Percentiles rank a stretch among this genome's conserved stretches.
phyloP scores from a whole-genome alignment of 2,797 vertebrate species.

The Pangasius krempfi region DNA sequence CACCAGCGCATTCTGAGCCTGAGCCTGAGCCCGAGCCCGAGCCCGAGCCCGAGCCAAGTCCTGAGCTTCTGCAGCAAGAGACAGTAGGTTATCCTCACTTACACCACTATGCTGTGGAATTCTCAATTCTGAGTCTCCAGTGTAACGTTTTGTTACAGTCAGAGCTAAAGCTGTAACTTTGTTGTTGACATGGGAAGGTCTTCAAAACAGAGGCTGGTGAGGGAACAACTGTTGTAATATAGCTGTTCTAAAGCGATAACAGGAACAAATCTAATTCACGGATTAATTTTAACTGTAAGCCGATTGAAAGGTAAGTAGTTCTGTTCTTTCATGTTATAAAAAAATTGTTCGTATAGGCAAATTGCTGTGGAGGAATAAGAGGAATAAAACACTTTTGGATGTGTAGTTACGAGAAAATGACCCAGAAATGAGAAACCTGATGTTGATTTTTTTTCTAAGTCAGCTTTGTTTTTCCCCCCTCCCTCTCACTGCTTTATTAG shows the following conservation, averaged over 20 bases:
- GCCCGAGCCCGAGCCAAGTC: constrained; percentile 54
- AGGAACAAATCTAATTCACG: too few relatives aligned
- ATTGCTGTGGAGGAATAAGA: neutral
- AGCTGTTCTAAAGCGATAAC: too few relatives aligned
- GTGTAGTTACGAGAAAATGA: neutral
- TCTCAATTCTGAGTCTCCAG: neutral
- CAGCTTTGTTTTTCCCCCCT: neutral
- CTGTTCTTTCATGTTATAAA: too few relatives aligned
- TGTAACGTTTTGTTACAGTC: too few relatives aligned
- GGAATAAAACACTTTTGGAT: neutral
- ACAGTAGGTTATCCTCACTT: constrained; percentile 26
- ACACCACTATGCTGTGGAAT: neutral
- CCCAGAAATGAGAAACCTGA: neutral
- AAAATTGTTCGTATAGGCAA: neutral
- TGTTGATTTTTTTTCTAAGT: neutral
- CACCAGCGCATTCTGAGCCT: constrained; percentile 57
- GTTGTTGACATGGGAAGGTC: too few relatives aligned
- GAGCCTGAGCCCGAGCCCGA: constrained; percentile 55
- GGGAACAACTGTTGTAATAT: too few relatives aligned
- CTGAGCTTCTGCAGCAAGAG: constrained; percentile 72
- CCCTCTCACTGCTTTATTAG: constrained; percentile 60
- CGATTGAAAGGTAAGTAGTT: too few relatives aligned
- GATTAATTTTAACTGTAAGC: too few relatives aligned
- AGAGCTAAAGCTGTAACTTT: too few relatives aligned
- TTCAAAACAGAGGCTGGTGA: too few relatives aligned